Conservation (phyloP, 2,888 invertebrate species). For the Griposia aprilina region DNA sequence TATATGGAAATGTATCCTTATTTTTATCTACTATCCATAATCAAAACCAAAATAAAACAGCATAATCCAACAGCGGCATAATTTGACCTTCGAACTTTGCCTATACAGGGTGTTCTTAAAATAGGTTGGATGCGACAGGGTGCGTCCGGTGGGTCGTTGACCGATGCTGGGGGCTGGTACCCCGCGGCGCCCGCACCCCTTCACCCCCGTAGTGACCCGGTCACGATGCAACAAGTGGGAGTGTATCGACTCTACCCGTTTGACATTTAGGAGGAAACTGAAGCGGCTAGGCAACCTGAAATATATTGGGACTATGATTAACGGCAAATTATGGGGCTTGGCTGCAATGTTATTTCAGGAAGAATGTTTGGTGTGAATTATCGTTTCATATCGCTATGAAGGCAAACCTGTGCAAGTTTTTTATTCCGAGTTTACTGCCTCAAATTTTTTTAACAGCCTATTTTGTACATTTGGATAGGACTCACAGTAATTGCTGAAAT, state of each 20-base stretch:
- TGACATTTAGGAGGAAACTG: constrained; percentile 85
- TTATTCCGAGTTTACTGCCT: neutral
- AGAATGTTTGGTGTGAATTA: neutral
- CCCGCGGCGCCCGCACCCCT: constrained; percentile 68
- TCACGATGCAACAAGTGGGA: constrained; percentile 87
- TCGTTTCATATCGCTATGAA: neutral
- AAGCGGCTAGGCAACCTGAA: constrained; percentile 58
- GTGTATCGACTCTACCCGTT: constrained; percentile 85
- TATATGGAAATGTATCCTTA: neutral
- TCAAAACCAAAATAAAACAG: constrained; percentile 21
- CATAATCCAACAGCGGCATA: constrained; percentile 57
- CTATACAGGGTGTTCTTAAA: constrained; percentile 82
- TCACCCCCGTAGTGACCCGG: constrained; percentile 83
- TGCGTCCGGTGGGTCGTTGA: constrained; percentile 83
- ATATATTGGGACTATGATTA: constrained; percentile 58
- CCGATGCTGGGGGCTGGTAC: constrained; percentile 72
- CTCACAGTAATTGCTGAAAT: neutral
- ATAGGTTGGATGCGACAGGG: constrained; percentile 83
- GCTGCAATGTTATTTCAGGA: neutral
- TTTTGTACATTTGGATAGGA: neutral
- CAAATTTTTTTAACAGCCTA: neutral
- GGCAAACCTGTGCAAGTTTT: neutral
- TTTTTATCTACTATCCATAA: neutral
- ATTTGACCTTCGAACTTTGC: constrained; percentile 84
- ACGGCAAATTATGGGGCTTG: constrained; percentile 26